These are phyloP conservation scores for Caranx melampygus DNA, from an alignment of 2,113 vertebrate species.

Conservation along the genomic window DNA sequence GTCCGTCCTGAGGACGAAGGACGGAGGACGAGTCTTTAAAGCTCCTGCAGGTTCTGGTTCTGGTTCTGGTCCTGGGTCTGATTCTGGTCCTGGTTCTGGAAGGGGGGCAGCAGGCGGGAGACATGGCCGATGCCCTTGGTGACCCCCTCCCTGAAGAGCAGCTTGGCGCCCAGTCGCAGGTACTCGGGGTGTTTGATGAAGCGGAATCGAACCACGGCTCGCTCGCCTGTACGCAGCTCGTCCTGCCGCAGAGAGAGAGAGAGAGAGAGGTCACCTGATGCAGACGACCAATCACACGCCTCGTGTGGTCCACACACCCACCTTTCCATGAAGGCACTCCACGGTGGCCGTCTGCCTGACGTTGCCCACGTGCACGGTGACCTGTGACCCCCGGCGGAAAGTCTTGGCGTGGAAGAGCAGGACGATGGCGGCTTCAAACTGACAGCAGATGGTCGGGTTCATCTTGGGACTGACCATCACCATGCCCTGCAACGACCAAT, in stretches of 20 bases:
- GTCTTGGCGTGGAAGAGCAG: constrained; percentile 96
- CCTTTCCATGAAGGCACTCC: constrained; percentile 94
- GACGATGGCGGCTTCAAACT: constrained; percentile 96
- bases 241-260: constrained; percentile 82
- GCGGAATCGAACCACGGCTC: constrained; percentile 92
- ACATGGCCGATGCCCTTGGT: constrained; percentile 98
- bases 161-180: constrained; percentile 93
- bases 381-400: constrained; percentile 95
- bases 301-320: neutral
- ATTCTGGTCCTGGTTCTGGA: constrained; percentile 76
- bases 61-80: constrained; percentile 63
- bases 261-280: neutral
- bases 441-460: constrained; percentile 96
- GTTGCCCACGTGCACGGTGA: constrained; percentile 95
- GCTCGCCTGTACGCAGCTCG: constrained; percentile 94
- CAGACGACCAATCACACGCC: neutral
- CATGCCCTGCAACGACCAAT: constrained; percentile 87
- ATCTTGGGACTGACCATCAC: constrained; percentile 98
- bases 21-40: neutral
- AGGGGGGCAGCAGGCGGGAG: constrained; percentile 89
- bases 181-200: constrained; percentile 98
- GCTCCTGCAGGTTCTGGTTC: constrained; percentile 60
- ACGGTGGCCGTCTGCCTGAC: constrained; percentile 94
- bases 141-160: constrained; percentile 96
- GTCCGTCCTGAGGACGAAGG: neutral